Percentiles rank a stretch among this genome's conserved stretches.
Conservation (phyloP, 2,888 invertebrate species). For the Tenthredo amoena region DNA sequence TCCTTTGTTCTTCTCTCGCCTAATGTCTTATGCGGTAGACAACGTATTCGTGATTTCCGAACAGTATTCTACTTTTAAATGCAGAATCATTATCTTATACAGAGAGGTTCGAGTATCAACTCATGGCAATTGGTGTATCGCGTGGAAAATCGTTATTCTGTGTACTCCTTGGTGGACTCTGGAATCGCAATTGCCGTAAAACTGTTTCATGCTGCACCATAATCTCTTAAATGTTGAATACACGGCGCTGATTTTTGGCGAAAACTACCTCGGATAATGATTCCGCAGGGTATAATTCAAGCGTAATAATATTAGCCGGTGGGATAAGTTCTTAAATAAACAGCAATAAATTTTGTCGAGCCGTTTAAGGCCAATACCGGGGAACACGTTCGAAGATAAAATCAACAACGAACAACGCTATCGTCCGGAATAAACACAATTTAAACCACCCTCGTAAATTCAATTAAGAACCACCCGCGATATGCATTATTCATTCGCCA, state of each 20-base stretch:
- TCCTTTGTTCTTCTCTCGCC: slow-evolving; percentile 21
- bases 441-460: slow-evolving; percentile 55
- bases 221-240: not conserved
- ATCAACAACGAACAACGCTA: slow-evolving; percentile 49
- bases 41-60: not conserved
- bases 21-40: slow-evolving; percentile 3
- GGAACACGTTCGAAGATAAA: slow-evolving; percentile 52
- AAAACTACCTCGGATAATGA: not conserved
- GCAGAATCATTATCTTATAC: not conserved
- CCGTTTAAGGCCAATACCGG: slow-evolving; percentile 51
- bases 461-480: slow-evolving; percentile 54
- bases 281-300: not conserved
- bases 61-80: not conserved
- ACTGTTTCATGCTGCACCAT: not conserved
- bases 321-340: slow-evolving; percentile 51
- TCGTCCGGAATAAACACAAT: slow-evolving; percentile 55
- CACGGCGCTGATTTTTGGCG: not conserved
- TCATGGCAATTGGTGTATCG: slow-evolving; percentile 21
- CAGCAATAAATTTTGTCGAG: slow-evolving; percentile 32
- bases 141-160: slow-evolving; percentile 24
- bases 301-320: slow-evolving; percentile 27
- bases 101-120: not conserved
- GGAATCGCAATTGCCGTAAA: not conserved
- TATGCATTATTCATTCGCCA: slow-evolving; percentile 53
- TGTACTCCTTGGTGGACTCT: not conserved